Evolutionary conservation across 2,113 vertebrate genomes (phyloP).

Genomic region (Xenotilapia caudafasciata): DNA sequence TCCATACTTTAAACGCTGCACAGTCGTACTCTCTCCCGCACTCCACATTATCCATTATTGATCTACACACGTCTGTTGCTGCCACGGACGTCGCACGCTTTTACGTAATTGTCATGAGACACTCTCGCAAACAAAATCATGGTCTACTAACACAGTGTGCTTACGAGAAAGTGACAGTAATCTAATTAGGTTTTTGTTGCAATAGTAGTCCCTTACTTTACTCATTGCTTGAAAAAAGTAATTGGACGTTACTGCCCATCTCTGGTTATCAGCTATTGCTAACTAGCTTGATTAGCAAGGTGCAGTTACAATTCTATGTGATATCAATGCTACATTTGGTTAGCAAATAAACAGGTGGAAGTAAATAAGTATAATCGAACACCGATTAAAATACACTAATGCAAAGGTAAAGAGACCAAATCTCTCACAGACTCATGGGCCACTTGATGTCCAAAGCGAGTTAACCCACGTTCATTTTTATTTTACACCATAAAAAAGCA

Average conservation of each 20-base stretch:
- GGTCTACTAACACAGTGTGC: background rate
- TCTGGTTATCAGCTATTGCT: background rate
- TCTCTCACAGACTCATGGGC: background rate
- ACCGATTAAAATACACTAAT: background rate
- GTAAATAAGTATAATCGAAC: background rate
- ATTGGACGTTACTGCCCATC: background rate
- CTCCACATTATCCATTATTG: background rate
- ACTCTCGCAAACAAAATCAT: background rate
- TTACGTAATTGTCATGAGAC: background rate
- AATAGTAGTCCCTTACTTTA: background rate
- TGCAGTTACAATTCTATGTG: background rate
- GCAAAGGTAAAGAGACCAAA: background rate
- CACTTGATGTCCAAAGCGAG: background rate
- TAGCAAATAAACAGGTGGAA: background rate
- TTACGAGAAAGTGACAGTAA: background rate
- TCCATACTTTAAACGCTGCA: accelerated
- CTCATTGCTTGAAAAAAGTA: background rate
- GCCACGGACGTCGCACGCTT: accelerated
- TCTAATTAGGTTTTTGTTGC: accelerated
- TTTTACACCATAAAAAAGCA: background rate
- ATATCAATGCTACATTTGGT: background rate
- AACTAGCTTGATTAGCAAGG: background rate
- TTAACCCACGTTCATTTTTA: background rate
- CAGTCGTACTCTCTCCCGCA: accelerated
- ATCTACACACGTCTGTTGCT: background rate